Percentiles rank a stretch among this genome's conserved stretches.
phyloP scores from a whole-genome alignment of 2,797 vertebrate species.

The Malacoraja senta region DNA sequence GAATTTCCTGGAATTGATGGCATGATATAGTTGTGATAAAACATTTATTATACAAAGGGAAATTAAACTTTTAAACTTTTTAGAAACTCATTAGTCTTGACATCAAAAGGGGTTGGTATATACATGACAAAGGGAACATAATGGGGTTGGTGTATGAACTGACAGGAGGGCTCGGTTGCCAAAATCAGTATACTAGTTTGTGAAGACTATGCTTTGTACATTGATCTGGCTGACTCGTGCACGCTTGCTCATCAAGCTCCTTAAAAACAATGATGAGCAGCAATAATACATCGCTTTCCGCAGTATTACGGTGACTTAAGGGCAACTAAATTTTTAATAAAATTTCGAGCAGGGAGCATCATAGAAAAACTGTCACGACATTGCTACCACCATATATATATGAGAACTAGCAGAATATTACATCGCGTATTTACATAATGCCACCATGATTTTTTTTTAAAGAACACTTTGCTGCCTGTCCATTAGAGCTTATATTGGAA shows the following conservation, averaged over 20 bases:
- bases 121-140: not conserved
- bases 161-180: not conserved
- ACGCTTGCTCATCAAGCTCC: not conserved
- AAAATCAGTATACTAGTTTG: not conserved
- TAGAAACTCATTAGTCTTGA: slow-evolving; percentile 13
- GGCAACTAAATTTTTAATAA: slow-evolving; percentile 28
- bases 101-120: not conserved
- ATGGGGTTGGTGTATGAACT: not conserved
- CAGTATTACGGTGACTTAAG: slow-evolving; percentile 34
- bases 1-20: not conserved
- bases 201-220: not conserved
- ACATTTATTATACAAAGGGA: slow-evolving; percentile 21
- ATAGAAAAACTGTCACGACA: slow-evolving; percentile 6
- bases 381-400: not conserved
- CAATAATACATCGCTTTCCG: not conserved
- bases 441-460: not conserved
- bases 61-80: slow-evolving; percentile 35
- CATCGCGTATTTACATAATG: slow-evolving; percentile 28
- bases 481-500: not conserved
- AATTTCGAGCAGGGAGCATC: slow-evolving; percentile 27
- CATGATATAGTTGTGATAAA: slow-evolving; percentile 2
- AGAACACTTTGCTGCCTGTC: not conserved
- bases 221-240: not conserved
- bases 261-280: slow-evolving; percentile 30
- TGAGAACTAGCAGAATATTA: slow-evolving; percentile 18